Conservation (phyloP, 2,888 invertebrate species). For the Agriopis leucophaearia region DNA sequence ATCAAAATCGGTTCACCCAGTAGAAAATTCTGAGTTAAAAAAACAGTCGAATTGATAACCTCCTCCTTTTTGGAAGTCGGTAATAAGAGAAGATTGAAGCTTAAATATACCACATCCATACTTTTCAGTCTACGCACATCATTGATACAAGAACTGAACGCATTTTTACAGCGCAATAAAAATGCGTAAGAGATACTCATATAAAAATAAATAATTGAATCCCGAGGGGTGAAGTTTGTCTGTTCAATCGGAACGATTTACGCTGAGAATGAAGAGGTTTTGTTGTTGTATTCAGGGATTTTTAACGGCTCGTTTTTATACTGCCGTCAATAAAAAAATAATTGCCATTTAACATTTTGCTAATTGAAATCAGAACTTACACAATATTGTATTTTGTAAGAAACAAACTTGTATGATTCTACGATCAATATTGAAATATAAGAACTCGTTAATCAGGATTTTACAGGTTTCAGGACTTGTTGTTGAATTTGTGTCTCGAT, state of each 20-base stretch:
- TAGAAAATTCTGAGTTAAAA: too few species aligned
- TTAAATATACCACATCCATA: slow-evolving; percentile 37
- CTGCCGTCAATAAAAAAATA: background rate
- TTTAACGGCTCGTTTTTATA: slow-evolving; percentile 1
- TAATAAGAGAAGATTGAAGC: background rate
- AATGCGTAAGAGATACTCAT: slow-evolving; percentile 58
- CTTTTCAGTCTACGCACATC: slow-evolving; percentile 30
- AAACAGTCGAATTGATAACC: too few species aligned
- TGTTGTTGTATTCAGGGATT: slow-evolving; percentile 1
- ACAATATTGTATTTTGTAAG: too few species aligned
- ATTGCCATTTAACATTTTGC: background rate
- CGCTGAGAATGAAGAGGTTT: slow-evolving; percentile 10
- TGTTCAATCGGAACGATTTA: slow-evolving; percentile 24
- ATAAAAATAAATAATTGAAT: slow-evolving; percentile 72
- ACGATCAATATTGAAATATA: too few species aligned
- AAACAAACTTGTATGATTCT: too few species aligned
- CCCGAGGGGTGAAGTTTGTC: slow-evolving; percentile 34
- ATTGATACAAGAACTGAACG: slow-evolving; percentile 51
- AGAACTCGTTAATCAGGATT: too few species aligned
- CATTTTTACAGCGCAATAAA: slow-evolving; percentile 61
- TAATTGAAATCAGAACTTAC: too few species aligned
- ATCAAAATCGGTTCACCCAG: too few species aligned
- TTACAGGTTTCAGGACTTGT: too few species aligned
- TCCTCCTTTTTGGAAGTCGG: too few species aligned
- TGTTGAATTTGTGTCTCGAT: too few species aligned